These are phyloP conservation scores for Reticulitermes speratus DNA, from an alignment of 1,140 invertebrate genomes.

Conservation along the genomic window DNA sequence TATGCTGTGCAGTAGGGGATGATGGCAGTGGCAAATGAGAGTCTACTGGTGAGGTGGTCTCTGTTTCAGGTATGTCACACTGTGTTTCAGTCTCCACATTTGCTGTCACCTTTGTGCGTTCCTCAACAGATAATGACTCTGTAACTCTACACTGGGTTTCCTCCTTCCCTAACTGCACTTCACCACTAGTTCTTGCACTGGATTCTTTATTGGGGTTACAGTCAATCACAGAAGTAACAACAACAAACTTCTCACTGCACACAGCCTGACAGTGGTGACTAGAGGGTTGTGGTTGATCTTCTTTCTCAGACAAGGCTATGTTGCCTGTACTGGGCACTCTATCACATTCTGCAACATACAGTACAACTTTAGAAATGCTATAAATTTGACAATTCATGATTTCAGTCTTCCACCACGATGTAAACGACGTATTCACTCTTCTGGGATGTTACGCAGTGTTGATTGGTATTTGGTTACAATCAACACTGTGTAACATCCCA, in stretches of 20 bases:
- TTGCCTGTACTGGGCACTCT: not conserved
- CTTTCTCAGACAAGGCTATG: not conserved
- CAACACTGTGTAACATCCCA: too few species aligned
- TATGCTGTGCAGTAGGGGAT: not conserved
- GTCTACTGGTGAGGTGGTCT: not conserved
- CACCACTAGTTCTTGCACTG: too few species aligned
- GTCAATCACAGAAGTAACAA: too few species aligned
- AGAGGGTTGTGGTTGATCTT: not conserved
- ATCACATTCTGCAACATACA: conserved; percentile 24
- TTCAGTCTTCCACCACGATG: too few species aligned
- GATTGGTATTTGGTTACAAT: too few species aligned
- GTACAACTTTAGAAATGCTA: not conserved
- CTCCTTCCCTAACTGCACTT: not conserved
- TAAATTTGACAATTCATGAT: too few species aligned
- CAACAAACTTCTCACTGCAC: too few species aligned
- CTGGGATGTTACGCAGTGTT: too few species aligned
- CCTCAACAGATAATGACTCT: too few species aligned
- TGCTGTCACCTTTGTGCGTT: not conserved
- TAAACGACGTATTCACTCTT: too few species aligned
- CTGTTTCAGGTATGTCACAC: conserved; percentile 20
- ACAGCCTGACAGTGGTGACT: conserved; percentile 3
- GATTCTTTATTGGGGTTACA: too few species aligned
- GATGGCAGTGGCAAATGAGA: not conserved
- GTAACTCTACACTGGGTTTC: not conserved
- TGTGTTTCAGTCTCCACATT: conserved; percentile 24